Conservation (phyloP, 2,113 vertebrate species). For the Thamnophis sirtalis region DNA sequence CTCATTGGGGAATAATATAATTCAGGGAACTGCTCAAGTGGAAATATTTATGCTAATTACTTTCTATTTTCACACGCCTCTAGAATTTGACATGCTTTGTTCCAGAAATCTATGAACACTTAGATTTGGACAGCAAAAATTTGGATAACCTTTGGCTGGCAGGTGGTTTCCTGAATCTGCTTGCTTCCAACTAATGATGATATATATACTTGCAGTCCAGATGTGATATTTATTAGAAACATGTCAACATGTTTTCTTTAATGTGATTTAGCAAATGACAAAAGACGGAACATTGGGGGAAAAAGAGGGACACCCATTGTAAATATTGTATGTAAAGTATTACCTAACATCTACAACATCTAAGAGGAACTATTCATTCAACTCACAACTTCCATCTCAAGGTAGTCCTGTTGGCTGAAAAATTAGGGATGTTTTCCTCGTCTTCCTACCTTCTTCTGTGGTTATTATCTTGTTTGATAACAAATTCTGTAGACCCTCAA, state of each 20-base stretch:
- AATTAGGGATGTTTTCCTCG: not conserved
- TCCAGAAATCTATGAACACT: not conserved
- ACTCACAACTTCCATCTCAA: not conserved
- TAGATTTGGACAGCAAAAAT: not conserved
- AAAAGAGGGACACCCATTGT: not conserved
- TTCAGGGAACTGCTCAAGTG: conserved; percentile 9
- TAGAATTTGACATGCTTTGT: conserved; percentile 2
- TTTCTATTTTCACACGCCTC: conserved; percentile 33
- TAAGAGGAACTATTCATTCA: not conserved
- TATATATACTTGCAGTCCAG: not conserved
- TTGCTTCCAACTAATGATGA: not conserved
- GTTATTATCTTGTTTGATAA: not conserved
- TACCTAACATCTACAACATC: not conserved
- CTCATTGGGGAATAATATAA: conserved; percentile 13
- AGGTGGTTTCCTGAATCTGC: not conserved
- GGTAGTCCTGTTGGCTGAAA: not conserved
- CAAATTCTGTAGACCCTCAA: not conserved
- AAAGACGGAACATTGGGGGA: not conserved
- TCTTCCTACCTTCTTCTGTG: not conserved
- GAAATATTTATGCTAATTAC: conserved; percentile 17
- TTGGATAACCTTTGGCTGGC: not conserved
- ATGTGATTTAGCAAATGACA: not conserved
- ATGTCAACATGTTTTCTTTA: not conserved
- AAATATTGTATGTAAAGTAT: not conserved
- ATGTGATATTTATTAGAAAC: conserved; percentile 14